These are phyloP conservation scores for Chrysolina oricalcia DNA, from an alignment of 2,888 invertebrate species.

Conservation along the genomic window DNA sequence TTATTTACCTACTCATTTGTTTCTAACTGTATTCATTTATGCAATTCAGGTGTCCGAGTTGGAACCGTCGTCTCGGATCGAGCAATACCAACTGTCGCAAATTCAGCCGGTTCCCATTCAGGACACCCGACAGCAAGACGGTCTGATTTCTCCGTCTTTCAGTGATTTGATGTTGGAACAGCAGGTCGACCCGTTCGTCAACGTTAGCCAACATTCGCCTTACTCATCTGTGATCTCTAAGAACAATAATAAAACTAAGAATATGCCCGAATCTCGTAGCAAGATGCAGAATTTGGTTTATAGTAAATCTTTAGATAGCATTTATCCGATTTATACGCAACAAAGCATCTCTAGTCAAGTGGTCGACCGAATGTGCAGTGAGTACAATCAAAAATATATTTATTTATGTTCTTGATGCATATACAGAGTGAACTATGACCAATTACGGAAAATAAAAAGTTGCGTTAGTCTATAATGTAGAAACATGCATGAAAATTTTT, in stretches of 20 bases:
- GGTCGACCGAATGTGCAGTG: conserved; percentile 51
- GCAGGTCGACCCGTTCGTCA: conserved; percentile 63
- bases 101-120: conserved; percentile 50
- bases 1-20: too few species aligned
- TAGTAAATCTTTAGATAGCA: conserved; percentile 54
- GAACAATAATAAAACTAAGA: conserved; percentile 58
- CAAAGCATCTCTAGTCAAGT: conserved; percentile 46
- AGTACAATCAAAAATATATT: conserved; percentile 27
- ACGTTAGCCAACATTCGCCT: conserved; percentile 64
- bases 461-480: too few species aligned
- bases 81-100: conserved; percentile 65
- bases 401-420: too few species aligned
- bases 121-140: conserved; percentile 50
- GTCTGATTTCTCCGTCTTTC: conserved; percentile 31
- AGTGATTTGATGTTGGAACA: conserved; percentile 57
- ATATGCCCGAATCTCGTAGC: conserved; percentile 31
- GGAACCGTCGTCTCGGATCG: conserved; percentile 56
- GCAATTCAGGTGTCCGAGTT: conserved; percentile 31
- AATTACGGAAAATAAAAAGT: too few species aligned
- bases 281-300: conserved; percentile 40
- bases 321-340: conserved; percentile 53
- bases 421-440: too few species aligned
- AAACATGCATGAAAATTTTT: too few species aligned
- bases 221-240: conserved; percentile 64
- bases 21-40: background rate